These are phyloP conservation scores for Pseudochirops corinnae DNA, from an alignment of 2,797 vertebrate genomes.

Conservation along the genomic window DNA sequence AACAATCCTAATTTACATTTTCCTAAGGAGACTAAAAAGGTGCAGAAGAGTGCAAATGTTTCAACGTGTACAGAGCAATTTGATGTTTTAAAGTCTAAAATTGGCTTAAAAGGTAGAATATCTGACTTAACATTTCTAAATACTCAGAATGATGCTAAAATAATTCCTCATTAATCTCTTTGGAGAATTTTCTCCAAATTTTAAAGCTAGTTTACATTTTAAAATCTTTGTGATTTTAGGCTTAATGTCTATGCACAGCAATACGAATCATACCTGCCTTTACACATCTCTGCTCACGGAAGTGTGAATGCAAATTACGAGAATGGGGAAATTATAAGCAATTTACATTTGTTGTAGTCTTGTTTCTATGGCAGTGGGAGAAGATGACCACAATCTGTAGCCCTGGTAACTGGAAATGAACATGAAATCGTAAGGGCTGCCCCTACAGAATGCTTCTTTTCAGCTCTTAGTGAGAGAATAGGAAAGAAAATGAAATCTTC, in stretches of 20 bases:
- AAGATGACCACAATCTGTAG: slow-evolving; percentile 80
- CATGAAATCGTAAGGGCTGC: slow-evolving; percentile 67
- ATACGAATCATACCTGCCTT: slow-evolving; percentile 69
- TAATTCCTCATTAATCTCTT: neutral
- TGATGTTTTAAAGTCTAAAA: neutral
- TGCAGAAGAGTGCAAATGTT: slow-evolving; percentile 25
- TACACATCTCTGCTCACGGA: slow-evolving; percentile 70
- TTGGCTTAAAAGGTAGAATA: slow-evolving; percentile 8
- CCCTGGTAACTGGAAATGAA: slow-evolving; percentile 76
- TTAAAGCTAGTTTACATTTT: slow-evolving; percentile 71
- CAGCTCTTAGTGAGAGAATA: slow-evolving; percentile 47
- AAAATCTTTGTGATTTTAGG: slow-evolving; percentile 70
- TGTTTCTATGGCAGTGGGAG: slow-evolving; percentile 78
- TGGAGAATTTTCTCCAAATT: neutral
- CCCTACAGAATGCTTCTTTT: slow-evolving; percentile 64
- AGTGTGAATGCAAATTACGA: slow-evolving; percentile 79
- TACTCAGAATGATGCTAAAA: slow-evolving; percentile 21
- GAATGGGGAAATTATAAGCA: slow-evolving; percentile 83
- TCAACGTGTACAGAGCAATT: neutral
- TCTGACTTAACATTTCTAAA: slow-evolving; percentile 32
- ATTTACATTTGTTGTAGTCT: slow-evolving; percentile 81
- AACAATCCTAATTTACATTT: neutral
- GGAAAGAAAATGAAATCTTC: slow-evolving; percentile 44
- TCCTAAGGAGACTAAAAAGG: slow-evolving; percentile 4
- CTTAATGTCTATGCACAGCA: slow-evolving; percentile 66